Evolutionary conservation across 2,113 vertebrate species (phyloP).

Genomic region (Felis catus): F.catus_Fca126_mat1.0 CM031425.1:58197001-58197500

Average conservation of each 20-base stretch:
- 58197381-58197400: background rate
- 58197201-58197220: background rate
- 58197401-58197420: background rate
- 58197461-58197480: background rate
- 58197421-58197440: background rate
- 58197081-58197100: background rate
- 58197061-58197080: background rate
- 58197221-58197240: background rate
- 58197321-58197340: background rate
- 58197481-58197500: background rate
- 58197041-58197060: background rate
- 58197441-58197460: rapidly evolving
- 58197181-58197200: rapidly evolving
- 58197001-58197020: background rate
- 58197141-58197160: rapidly evolving
- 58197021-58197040: background rate
- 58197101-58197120: rapidly evolving
- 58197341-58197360: background rate
- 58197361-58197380: background rate
- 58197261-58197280: background rate
- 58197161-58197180: rapidly evolving
- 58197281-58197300: rapidly evolving
- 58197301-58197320: background rate
- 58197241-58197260: rapidly evolving
- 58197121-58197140: rapidly evolving